Evolutionary conservation across 2,888 invertebrate species (phyloP).

Genomic region (Melanostoma mellinum): DNA sequence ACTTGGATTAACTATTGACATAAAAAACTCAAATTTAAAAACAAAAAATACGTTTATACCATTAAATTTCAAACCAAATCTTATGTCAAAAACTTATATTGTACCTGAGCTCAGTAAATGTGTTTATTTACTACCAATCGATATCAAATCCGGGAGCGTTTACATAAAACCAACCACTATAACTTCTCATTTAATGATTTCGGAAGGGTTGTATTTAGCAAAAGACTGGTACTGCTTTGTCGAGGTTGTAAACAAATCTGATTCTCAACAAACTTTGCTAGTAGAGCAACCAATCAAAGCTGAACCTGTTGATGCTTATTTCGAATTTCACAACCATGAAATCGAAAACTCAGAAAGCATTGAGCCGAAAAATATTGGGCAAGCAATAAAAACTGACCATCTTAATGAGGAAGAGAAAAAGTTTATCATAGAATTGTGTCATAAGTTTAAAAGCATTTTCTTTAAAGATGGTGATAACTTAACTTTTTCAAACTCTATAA

Average conservation of each 20-base stretch:
- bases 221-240: background rate
- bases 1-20: background rate
- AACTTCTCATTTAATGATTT: too few species aligned
- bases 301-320: background rate
- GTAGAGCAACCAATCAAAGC: conserved; percentile 1
- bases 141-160: conserved; percentile 10
- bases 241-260: background rate
- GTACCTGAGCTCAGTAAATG: conserved; percentile 6
- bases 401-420: background rate
- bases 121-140: background rate
- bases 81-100: conserved; percentile 7
- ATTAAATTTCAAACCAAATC: conserved; percentile 10
- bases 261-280: background rate
- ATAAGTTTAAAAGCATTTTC: too few species aligned
- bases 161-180: background rate
- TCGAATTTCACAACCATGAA: too few species aligned
- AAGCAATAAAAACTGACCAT: too few species aligned
- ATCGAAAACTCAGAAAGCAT: too few species aligned
- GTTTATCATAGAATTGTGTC: too few species aligned
- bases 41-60: background rate
- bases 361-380: too few species aligned
- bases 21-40: conserved; percentile 4
- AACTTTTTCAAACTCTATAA: background rate
- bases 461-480: background rate
- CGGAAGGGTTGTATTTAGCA: background rate